phyloP scores from a whole-genome alignment of 1,140 invertebrate genomes.

The Dinothrombium tinctorium region DNA sequence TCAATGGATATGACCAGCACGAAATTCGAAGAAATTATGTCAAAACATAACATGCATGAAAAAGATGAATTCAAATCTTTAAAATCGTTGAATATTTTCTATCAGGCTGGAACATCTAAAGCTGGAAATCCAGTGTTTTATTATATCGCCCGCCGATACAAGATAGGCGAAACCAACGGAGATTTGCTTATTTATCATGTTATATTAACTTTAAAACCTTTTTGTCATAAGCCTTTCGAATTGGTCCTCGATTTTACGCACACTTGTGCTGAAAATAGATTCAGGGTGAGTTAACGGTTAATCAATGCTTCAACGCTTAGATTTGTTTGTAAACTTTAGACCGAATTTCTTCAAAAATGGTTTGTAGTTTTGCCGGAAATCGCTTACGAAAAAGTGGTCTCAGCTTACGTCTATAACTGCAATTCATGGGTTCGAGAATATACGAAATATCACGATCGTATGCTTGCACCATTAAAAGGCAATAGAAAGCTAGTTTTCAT shows the following conservation, averaged over 20 bases:
- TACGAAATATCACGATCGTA: slow-evolving; percentile 85
- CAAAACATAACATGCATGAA: slow-evolving; percentile 93
- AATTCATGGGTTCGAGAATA: slow-evolving; percentile 93
- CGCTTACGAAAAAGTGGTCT: slow-evolving; percentile 73
- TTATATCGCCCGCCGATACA: slow-evolving; percentile 86
- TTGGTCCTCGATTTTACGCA: slow-evolving; percentile 88
- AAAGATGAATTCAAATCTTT: slow-evolving; percentile 95
- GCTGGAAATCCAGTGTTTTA: slow-evolving; percentile 86
- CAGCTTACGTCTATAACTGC: slow-evolving; percentile 89
- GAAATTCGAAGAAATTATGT: slow-evolving; percentile 93
- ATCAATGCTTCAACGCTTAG: background rate
- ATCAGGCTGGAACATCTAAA: slow-evolving; percentile 80
- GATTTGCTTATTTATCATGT: slow-evolving; percentile 92
- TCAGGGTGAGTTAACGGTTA: slow-evolving; percentile 26
- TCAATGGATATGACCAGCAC: slow-evolving; percentile 89
- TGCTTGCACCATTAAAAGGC: slow-evolving; percentile 61
- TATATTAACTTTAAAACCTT: slow-evolving; percentile 81
- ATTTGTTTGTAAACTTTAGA: slow-evolving; percentile 27
- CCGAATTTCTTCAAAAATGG: slow-evolving; percentile 91
- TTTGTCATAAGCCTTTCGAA: slow-evolving; percentile 84
- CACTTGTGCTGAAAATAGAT: slow-evolving; percentile 70
- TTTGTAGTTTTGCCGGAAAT: slow-evolving; percentile 85
- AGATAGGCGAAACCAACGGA: slow-evolving; percentile 83
- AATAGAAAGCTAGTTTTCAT: slow-evolving; percentile 70
- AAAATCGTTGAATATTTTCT: slow-evolving; percentile 89